Base-by-base conservation (phyloP, 1,140 invertebrate species). In the Lucilia cuprina region DNA sequence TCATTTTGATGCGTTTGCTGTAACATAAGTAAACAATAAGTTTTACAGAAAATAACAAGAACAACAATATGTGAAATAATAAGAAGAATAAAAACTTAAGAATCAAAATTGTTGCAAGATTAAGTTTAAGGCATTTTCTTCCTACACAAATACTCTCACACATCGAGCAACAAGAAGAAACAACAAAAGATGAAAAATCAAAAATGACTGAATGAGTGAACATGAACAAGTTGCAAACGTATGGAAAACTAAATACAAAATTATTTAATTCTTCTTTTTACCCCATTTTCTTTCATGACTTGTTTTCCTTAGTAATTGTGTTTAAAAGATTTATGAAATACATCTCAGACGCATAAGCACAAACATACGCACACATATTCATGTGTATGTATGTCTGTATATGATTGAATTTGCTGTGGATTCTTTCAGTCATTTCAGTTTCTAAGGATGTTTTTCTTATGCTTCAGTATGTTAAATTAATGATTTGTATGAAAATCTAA, bases 1-100 rank as follows among this genome's bases (percentile, higher is more conserved):
- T 70, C 65, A 70, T 70, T 70, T 70, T 70, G 65, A 70, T 70
- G 65, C 65, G 65, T 70, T 70, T 25, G 65, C 65, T 70, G 65
- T 70, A 70, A 25, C 65, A 70, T 2, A 12, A 70, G 65, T 70
- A 70, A 70, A 70, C 65, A 70, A 70, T 70, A 70, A 70, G 65
- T 70, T 70, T 70, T 70, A 3, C 19, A 25, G 21, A 12, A 4
- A 70, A 70, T 5, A 70, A 21, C n/a, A 8, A 7, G 0, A 21
- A 70, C n/a, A 70, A 55, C 25, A 30, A n/a, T n/a, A n/a, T n/a
- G n/a, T n/a, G 25, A 19, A 70, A 70, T 3, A 5, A 70, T 17
- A 21, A 70, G n/a, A 19, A 70, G n/a, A 19, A 19, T 21, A 21
- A 70, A 19, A 55, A 70, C 19, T 70, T 17, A 21, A 70, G 65